Conservation (phyloP, 2,113 vertebrate genomes). For the Etheostoma cragini region DNA sequence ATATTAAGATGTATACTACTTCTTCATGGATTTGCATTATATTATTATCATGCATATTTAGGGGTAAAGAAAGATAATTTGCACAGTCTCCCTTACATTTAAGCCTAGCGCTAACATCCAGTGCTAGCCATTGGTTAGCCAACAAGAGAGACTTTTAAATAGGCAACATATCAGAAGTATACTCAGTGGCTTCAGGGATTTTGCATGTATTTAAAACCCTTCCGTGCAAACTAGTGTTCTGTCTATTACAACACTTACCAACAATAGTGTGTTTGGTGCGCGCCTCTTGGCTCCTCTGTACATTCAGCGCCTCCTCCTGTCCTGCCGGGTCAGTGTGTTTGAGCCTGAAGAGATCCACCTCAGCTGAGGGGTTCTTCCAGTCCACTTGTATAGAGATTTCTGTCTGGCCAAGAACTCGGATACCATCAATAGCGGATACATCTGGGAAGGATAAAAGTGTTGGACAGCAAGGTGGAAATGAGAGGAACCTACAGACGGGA, state of each 20-base stretch:
- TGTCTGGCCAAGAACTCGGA: slow-evolving; percentile 88
- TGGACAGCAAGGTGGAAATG: slow-evolving; percentile 16
- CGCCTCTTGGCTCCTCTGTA: slow-evolving; percentile 85
- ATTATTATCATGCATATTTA: neutral
- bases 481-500: slow-evolving; percentile 15
- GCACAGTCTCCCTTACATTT: neutral
- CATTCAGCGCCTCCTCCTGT: slow-evolving; percentile 79
- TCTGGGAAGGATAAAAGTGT: slow-evolving; percentile 71
- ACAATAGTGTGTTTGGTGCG: slow-evolving; percentile 88
- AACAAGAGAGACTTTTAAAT: neutral
- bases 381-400: slow-evolving; percentile 89
- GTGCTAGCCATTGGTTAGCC: neutral
- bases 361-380: slow-evolving; percentile 87
- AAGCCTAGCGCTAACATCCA: neutral
- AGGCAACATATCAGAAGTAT: neutral
- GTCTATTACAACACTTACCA: slow-evolving; percentile 76
- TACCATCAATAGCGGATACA: slow-evolving; percentile 73
- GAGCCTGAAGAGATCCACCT: slow-evolving; percentile 89
- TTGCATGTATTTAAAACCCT: neutral
- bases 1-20: neutral
- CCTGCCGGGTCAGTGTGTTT: slow-evolving; percentile 81
- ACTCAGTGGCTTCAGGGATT: neutral
- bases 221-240: neutral
- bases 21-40: neutral
- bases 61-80: neutral